Evolutionary conservation across 2,888 invertebrate genomes (phyloP), one percentile per base, ranked within the genome.

Genomic region (Ennomos quercinarius): DNA sequence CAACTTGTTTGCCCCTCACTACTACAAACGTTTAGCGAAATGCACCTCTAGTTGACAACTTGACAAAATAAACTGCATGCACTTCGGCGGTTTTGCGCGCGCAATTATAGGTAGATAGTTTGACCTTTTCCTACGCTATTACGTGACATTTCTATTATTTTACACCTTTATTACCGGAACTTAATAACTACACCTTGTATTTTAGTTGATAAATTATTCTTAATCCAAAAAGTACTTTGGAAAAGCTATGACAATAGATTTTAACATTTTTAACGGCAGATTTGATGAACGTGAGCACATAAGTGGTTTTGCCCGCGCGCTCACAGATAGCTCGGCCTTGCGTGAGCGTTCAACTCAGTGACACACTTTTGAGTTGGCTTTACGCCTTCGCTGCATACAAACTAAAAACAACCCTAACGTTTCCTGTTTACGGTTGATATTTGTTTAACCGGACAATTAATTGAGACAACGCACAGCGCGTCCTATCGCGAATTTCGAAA

Each of bases 301-400:
- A 83, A 86, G 89, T 72, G 78, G 80, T 87, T 86, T 87, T 87
- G 86, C 75, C 72, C 86, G 90, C 89, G 81, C 88, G 83, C 76
- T 84, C 86, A 81, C 84, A 89, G 90, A 91, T 89, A 91, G 85
- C 80, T 74, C 86, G 91, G 86, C 91, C 91, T 91, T 91, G 90
- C 83, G 75, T 68, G 82, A 86, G 89, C 86, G 80, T 91, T 91
- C 91, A 91, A 91, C 91, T 86, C 84, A 77, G 85, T 91, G 91
- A 91, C 91, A 91, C 83, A 91, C 87, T 89, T 91, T 89, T 86
- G 85, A 89, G 78, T 91, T 91, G 91, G 91, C 91, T 87, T 80
- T 82, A 82, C 85, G 89, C 90, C 91, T 86, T 78, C 71, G 61
- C 47, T 37, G 59, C 60, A 44, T 68, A 64, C 84, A 80, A 68